Percentiles rank a stretch among this genome's conserved stretches.
Conservation (phyloP, 2,888 invertebrate species). For the Portevinia maculata region DNA sequence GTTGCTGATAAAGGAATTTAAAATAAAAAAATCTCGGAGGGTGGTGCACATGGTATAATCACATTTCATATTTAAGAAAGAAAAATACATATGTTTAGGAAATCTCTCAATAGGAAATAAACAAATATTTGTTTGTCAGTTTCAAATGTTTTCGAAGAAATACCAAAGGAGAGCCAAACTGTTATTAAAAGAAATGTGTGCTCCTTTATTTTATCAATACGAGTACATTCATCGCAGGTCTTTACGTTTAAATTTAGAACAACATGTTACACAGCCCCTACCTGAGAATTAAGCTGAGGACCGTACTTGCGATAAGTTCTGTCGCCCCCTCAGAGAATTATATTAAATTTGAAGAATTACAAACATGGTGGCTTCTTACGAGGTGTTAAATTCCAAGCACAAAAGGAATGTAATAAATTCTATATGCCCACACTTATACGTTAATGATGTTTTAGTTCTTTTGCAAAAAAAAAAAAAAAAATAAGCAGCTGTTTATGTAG, state of each 20-base stretch:
- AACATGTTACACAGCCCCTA: not conserved
- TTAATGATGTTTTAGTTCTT: too few species aligned
- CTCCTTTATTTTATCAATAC: not conserved
- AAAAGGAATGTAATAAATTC: too few species aligned
- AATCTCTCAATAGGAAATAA: not conserved
- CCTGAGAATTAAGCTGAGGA: not conserved
- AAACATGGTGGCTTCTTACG: too few species aligned
- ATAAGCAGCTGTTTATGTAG: too few species aligned
- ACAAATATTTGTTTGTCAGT: not conserved
- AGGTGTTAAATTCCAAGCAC: too few species aligned
- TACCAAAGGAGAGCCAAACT: not conserved
- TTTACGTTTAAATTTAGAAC: conserved; percentile 2
- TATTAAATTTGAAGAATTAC: too few species aligned
- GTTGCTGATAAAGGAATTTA: conserved; percentile 23
- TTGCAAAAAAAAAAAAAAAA: too few species aligned
- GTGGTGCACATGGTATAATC: conserved; percentile 19
- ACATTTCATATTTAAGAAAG: conserved; percentile 23
- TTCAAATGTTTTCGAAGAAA: not conserved
- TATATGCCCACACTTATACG: too few species aligned
- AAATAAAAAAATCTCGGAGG: conserved; percentile 21
- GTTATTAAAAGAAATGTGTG: not conserved
- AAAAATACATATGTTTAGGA: not conserved
- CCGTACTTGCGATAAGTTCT: not conserved
- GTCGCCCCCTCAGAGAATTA: too few species aligned
- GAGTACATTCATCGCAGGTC: not conserved